Conservation (phyloP, 2,113 vertebrate species). For the Corythoichthys haematopterus region DNA sequence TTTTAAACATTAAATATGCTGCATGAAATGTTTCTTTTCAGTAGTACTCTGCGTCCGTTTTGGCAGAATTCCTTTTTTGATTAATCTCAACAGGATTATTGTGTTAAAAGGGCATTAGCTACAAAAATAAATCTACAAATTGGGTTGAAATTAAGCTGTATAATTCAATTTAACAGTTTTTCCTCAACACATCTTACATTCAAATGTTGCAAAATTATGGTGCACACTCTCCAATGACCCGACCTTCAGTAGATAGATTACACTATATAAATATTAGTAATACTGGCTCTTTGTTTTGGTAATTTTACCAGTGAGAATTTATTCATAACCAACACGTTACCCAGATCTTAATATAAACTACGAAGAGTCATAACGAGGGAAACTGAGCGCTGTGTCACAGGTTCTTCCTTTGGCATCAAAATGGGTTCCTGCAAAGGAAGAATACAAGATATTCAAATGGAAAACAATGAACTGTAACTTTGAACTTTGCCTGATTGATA, state of each 20-base stretch:
- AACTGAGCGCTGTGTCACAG: conserved; percentile 16
- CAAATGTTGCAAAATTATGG: conserved; percentile 13
- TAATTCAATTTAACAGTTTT: conserved; percentile 29
- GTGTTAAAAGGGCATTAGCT: background rate
- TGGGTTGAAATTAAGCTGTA: conserved; percentile 13
- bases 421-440: conserved; percentile 3
- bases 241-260: background rate
- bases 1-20: conserved; percentile 29
- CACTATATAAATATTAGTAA: background rate
- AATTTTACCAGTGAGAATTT: background rate
- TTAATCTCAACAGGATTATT: conserved; percentile 8
- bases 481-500: too few species aligned
- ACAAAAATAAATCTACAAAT: conserved; percentile 41
- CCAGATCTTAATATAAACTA: background rate
- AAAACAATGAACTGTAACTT: background rate
- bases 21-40: conserved; percentile 48
- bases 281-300: background rate
- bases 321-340: background rate
- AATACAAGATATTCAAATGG: background rate
- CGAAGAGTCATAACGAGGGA: conserved; percentile 8
- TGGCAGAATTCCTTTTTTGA: conserved; percentile 12
- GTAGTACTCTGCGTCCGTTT: conserved; percentile 15
- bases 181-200: conserved; percentile 41
- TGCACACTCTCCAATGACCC: conserved; percentile 18
- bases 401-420: conserved; percentile 19